Conservation (phyloP, 2,113 vertebrate genomes). For the Charadrius vociferus region DNA sequence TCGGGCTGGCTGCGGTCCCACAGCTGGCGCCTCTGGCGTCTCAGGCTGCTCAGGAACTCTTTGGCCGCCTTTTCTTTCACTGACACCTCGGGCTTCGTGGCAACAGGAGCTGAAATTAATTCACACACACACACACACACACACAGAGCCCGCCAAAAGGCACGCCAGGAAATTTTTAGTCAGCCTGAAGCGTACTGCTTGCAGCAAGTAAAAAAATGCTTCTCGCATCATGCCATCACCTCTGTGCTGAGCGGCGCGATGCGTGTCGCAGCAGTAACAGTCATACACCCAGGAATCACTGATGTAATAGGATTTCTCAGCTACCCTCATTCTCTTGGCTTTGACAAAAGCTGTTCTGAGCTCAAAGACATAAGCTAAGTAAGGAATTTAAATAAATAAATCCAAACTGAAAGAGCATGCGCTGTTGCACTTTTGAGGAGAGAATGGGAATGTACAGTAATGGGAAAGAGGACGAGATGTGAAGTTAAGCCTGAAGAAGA, state of each 20-base stretch:
- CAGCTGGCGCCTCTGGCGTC: conserved; percentile 84
- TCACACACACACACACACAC: background rate
- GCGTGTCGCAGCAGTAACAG: background rate
- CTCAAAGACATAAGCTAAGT: background rate
- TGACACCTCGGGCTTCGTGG: conserved; percentile 61
- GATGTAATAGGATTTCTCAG: background rate
- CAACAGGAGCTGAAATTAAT: conserved; percentile 67
- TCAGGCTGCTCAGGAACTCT: conserved; percentile 83
- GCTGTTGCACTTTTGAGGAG: background rate
- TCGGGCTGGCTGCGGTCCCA: conserved; percentile 91
- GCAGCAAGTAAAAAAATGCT: background rate
- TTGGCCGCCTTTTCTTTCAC: conserved; percentile 80
- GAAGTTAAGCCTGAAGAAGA: background rate
- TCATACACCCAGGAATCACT: background rate
- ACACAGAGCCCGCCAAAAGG: background rate
- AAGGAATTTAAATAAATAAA: background rate
- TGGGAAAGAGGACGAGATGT: background rate
- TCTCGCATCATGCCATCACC: background rate
- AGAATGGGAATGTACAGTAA: background rate
- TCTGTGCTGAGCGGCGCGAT: background rate
- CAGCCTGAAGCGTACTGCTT: background rate
- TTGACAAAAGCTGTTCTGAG: background rate
- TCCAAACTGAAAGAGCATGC: background rate
- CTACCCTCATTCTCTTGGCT: background rate
- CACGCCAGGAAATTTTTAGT: conserved; percentile 2